Base-by-base conservation (phyloP, 92 coral and sea anemone genomes). In the Parazoanthus atlanticus region DNA sequence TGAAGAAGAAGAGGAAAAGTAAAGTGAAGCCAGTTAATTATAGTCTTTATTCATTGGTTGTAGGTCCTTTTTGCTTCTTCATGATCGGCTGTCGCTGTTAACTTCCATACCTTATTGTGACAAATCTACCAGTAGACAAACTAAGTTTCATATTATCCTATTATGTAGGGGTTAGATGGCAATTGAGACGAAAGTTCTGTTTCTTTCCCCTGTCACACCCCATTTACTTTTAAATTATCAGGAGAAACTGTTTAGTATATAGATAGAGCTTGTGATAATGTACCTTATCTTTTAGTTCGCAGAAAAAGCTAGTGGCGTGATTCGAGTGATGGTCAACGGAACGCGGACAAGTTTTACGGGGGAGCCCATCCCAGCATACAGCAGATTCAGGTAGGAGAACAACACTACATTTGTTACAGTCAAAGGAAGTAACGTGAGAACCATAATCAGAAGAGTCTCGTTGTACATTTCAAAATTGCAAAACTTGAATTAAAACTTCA, bases 251-350 rank as follows among this genome's bases (percentile, higher is more conserved):
- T 36, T 36, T 2, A 36, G 4, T 36, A 36, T 5, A 36, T 36
- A 36, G 38, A 2, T n/a, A n/a, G 38, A 36, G 6, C 23, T 54
- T 54, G 64, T 17, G 64, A 15, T 54, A 17, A 56, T 16, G 65
- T 12, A 56, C 25, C 65, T 15, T 78, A 6, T 78, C 54, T 8
- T 46, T 46, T 46, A 78, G 82, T 78, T 78, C 25, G 82, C 82
- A 47, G 65, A 47, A 78, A 78, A 49, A 78, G 66, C 66, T 8
- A 49, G 82, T 49, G 82, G 82, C 8, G 33, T 78, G 30, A 19
- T 78, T 30, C 82, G 47, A 29, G 82, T 78, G 65, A 78, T 78
- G 82, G 82, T 78, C 4, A 78, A 78, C 82, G 82, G 82, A 12
- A 78, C 82, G 43, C 11, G 82, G 16, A 13, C 34, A 10, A n/a